Evolutionary conservation across 2,797 vertebrate species (phyloP), one percentile per base, ranked within the genome.

Genomic region (Enteromius paludinosus): DNA sequence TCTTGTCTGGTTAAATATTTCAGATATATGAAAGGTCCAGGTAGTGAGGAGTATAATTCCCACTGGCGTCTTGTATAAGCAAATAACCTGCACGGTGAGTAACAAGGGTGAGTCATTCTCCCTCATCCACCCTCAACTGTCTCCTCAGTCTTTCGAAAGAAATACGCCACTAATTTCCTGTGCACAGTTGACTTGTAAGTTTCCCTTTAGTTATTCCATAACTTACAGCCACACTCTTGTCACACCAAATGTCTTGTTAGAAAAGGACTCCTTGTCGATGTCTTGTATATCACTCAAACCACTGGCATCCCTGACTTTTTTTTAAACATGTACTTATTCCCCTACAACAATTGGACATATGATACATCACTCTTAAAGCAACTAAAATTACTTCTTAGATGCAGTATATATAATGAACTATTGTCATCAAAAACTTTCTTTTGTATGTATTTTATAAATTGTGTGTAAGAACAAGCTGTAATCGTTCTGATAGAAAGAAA

Each of bases 31-130:
- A 83, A 65, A 86, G 69, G 71, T 43, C 35, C n/a, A 81, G 62
- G 83, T 68, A 41, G 68, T 25, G 82, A 64, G 64, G 75, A 81
- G 61, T 45, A 70, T 77, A 81, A 79, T 59, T 71, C 56, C 23
- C 68, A 86, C 4, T 83, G 79, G 75, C 59, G 5, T 82, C 47
- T 79, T 79, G 43, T 49, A 64, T 81, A 79, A 82, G 70, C 62
- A 82, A 68, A 84, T 65, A 61, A 73, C 76, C 43, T 66, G 70
- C 61, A 82, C 77, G 61, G 43, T 47, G 49, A 43, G 56, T 86
- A 73, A 87, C 75, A 86, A 72, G 20, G 76, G 47, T 76, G 66
- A 84, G 72, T 61, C 71, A 77, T 69, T 87, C 59, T 28, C 49
- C 70, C 78, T 82, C 78, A 82, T 84, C 78, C 76, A 71, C 54